A percentile compares a stretch with the other conserved stretches of the same genome.
Evolutionary conservation across 2,797 vertebrate species (phyloP).

Genomic region (Chelon auratus): DNA sequence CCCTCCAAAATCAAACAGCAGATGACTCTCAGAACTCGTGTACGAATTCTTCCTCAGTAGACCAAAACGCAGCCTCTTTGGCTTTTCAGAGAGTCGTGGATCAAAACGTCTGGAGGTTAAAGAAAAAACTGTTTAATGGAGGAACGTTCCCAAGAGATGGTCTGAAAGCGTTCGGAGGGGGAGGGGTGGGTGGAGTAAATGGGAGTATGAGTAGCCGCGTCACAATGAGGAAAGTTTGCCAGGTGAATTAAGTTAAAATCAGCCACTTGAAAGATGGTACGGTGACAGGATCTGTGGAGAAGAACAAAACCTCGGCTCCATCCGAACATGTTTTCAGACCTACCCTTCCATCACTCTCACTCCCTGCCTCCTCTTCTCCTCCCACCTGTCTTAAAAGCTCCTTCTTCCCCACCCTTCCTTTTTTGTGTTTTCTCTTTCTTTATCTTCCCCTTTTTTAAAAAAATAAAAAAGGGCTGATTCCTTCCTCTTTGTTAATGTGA

Average conservation of each 20-base stretch:
- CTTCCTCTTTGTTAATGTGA: conserved; percentile 85
- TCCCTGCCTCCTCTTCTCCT: conserved; percentile 39
- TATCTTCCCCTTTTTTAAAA: conserved; percentile 44
- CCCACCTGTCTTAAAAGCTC: conserved; percentile 49
- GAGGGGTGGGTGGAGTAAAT: too few relatives aligned
- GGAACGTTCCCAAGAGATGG: background rate
- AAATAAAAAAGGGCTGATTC: conserved; percentile 62
- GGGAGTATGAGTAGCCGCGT: too few relatives aligned
- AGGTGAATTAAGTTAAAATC: too few relatives aligned
- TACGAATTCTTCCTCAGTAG: too few relatives aligned
- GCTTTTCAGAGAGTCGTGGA: too few relatives aligned
- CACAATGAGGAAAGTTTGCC: too few relatives aligned
- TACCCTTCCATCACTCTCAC: conserved; percentile 38
- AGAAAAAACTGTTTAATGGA: background rate
- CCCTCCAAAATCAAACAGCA: too few relatives aligned
- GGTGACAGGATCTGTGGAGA: background rate
- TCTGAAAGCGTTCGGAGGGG: too few relatives aligned
- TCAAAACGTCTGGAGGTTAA: too few relatives aligned
- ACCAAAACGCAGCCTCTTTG: too few relatives aligned
- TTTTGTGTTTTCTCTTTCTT: conserved; percentile 65
- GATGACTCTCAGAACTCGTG: too few relatives aligned
- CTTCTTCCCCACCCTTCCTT: conserved; percentile 28
- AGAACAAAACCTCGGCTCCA: conserved; percentile 33
- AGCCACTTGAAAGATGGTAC: background rate
- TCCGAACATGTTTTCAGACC: conserved; percentile 35